Evolutionary conservation across 2,888 invertebrate genomes (phyloP).

Genomic region (Pheosia tremula): DNA sequence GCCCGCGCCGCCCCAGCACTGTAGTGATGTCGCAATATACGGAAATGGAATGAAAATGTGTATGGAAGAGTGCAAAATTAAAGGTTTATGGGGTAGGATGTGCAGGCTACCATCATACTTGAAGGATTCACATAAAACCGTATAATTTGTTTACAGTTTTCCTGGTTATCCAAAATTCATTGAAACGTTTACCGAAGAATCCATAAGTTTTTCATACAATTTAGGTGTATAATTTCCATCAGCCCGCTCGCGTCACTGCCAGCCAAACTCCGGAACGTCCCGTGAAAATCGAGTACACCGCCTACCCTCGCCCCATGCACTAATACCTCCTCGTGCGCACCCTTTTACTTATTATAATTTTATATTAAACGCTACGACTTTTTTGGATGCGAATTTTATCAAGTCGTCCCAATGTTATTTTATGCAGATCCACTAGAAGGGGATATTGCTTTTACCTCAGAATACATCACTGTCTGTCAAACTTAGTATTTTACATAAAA

Average conservation of each 20-base stretch:
- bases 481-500: constrained; percentile 3
- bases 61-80: not conserved
- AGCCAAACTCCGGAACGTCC: not conserved
- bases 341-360: constrained; percentile 56
- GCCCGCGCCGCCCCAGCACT: constrained; percentile 21
- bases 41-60: not conserved
- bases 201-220: too few species aligned
- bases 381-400: constrained; percentile 28
- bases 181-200: too few species aligned
- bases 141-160: too few species aligned
- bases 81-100: too few species aligned
- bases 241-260: not conserved
- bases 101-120: too few species aligned
- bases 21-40: not conserved
- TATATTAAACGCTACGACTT: constrained; percentile 41
- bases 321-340: constrained; percentile 29
- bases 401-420: constrained; percentile 29
- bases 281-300: not conserved
- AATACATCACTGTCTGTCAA: not conserved
- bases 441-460: constrained; percentile 8
- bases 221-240: too few species aligned
- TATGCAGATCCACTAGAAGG: constrained; percentile 36
- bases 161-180: too few species aligned
- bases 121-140: too few species aligned
- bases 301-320: constrained; percentile 14